Evolutionary conservation across 2,888 invertebrate species (phyloP).

Genomic region (Lycia hirtaria): DNA sequence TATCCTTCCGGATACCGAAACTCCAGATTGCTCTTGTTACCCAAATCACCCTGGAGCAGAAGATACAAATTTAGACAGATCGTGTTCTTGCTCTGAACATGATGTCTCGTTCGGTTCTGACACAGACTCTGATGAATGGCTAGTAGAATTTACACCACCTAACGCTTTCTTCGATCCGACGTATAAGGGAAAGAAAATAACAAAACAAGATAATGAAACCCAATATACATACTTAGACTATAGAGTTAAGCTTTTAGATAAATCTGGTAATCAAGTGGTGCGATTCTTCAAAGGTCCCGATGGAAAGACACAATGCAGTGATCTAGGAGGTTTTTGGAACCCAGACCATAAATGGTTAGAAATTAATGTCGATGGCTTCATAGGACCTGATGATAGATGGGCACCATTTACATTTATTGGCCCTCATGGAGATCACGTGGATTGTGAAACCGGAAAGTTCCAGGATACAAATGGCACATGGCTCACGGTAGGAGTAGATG

Average conservation of each 20-base stretch:
- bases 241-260: constrained; percentile 69
- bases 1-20: constrained; percentile 68
- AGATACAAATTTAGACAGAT: constrained; percentile 58
- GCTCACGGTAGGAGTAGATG: constrained; percentile 73
- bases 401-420: constrained; percentile 69
- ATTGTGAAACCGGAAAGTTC: constrained; percentile 69
- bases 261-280: constrained; percentile 70
- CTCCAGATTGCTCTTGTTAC: constrained; percentile 69
- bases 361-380: constrained; percentile 73
- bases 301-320: constrained; percentile 76
- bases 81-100: constrained; percentile 76
- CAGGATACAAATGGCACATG: constrained; percentile 62
- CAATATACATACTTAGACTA: constrained; percentile 76
- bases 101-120: constrained; percentile 60
- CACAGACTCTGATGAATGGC: constrained; percentile 78
- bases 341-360: constrained; percentile 71
- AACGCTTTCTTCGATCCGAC: constrained; percentile 67
- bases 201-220: constrained; percentile 53
- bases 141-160: constrained; percentile 80
- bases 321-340: constrained; percentile 78
- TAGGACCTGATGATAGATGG: constrained; percentile 74
- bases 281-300: constrained; percentile 75
- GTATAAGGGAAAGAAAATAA: constrained; percentile 62
- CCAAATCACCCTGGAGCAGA: constrained; percentile 61
- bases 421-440: constrained; percentile 68